Evolutionary conservation across 2,888 invertebrate species (phyloP), one percentile per base, ranked within the genome.

Genomic region (Tetramorium bicarinatum): DNA sequence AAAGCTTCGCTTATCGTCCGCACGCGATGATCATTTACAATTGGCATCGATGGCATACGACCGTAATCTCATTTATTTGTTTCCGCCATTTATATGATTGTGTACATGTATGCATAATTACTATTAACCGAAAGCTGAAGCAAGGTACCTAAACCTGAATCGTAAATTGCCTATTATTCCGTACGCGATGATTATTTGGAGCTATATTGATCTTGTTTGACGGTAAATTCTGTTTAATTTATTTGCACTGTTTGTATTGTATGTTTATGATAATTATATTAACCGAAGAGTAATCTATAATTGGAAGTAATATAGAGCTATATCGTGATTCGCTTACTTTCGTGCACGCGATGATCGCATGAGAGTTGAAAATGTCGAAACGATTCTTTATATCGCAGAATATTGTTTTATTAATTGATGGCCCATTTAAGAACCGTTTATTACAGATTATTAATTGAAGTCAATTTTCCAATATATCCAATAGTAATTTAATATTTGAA

Each of bases 191-290:
- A 29, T 56, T 15, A 44, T 56, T 15, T 11, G 3, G 11, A n/a
- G 2, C 18, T 41, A 4, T 9, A 34, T 77, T 18, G 15, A 77
- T 77, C 15, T 56, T 7, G 6, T n/a, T 56, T 79, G n/a, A n/a
- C n/a, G 41, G 2, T 21, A 38, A 62, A 71, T 71, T 72, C 25
- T 71, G 21, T 44, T 21, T 44, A 56, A 47, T 64, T 75, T 66
- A 49, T 76, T 49, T 34, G n/a, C 41, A 15, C 11, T 34, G 21
- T 7, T 44, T 44, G 13, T 49, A 61, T 52, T 2, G 11, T 61
- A 3, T 9, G 11, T 44, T 1, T 13, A 13, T 25, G 8, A 38
- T 66, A 38, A 62, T 61, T 74, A 34, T 25, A 66, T 76, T 47
- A 66, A 11, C 15, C 11, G 6, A 38, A 56, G 34, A 61, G 2